These are phyloP conservation scores for Orchestia grillus DNA, from an alignment of 1,140 invertebrate species.

Conservation along the genomic window DNA sequence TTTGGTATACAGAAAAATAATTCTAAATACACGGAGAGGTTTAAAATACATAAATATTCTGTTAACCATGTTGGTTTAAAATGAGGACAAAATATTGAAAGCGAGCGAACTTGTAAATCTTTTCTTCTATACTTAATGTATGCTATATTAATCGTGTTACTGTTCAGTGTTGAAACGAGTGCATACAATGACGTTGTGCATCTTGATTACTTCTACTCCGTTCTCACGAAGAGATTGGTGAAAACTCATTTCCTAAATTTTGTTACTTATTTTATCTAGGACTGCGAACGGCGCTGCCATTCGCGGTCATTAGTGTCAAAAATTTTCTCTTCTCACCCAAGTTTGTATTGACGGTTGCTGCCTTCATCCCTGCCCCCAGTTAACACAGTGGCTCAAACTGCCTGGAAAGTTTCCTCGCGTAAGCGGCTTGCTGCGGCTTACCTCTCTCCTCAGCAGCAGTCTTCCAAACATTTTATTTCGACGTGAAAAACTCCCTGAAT, in stretches of 20 bases:
- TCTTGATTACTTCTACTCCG: not conserved
- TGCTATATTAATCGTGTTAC: not conserved
- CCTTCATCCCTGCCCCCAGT: not conserved
- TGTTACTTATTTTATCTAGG: not conserved
- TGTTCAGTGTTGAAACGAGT: not conserved
- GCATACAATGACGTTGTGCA: not conserved
- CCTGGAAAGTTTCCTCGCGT: not conserved
- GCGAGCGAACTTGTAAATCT: too few relatives aligned
- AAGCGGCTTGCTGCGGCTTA: constrained; percentile 9
- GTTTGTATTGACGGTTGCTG: not conserved
- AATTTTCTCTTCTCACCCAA: not conserved
- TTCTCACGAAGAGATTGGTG: not conserved
- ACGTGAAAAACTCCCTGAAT: not conserved
- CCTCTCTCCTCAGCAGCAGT: constrained; percentile 8
- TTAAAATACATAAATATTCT: not conserved
- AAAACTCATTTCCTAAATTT: not conserved
- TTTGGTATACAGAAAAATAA: too few relatives aligned
- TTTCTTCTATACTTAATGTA: not conserved
- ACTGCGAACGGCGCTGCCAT: not conserved
- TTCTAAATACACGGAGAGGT: not conserved
- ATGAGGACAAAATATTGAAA: too few relatives aligned
- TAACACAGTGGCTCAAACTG: constrained; percentile 4
- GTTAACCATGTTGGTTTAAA: not conserved
- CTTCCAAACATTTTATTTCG: not conserved
- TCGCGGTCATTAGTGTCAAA: not conserved